Evolutionary conservation across 2,113 vertebrate species (phyloP).

Genomic region (Toxostoma redivivum): DNA sequence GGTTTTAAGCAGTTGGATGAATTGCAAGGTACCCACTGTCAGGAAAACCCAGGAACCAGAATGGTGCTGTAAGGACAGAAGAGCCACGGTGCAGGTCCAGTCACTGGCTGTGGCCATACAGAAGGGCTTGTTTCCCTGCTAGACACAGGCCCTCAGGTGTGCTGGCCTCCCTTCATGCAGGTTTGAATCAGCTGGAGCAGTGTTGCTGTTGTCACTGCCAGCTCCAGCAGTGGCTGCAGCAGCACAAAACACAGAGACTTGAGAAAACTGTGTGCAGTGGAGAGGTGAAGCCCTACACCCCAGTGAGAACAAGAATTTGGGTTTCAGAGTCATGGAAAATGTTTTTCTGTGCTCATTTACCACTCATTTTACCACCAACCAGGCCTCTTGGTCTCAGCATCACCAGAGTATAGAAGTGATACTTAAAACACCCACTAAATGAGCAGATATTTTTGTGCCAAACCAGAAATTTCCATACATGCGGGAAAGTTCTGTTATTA

Average conservation of each 20-base stretch:
- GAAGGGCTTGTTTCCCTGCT: not conserved
- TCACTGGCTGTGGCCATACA: rapidly evolving
- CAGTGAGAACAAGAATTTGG: not conserved
- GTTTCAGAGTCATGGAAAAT: not conserved
- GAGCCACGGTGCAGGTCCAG: not conserved
- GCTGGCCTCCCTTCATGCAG: not conserved
- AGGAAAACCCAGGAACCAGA: not conserved
- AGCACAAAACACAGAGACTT: rapidly evolving
- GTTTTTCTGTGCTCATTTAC: not conserved
- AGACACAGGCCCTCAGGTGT: not conserved
- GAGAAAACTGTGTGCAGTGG: rapidly evolving
- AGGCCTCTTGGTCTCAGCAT: not conserved
- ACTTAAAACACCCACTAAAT: not conserved
- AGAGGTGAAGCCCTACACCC: not conserved
- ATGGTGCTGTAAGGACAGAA: not conserved
- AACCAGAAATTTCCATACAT: not conserved
- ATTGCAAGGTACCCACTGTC: not conserved
- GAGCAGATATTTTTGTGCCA: not conserved
- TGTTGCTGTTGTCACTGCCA: rapidly evolving
- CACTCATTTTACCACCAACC: not conserved
- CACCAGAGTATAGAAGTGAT: not conserved
- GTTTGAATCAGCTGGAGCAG: not conserved
- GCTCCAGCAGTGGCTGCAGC: not conserved
- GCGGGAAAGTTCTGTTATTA: not conserved
- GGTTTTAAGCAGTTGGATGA: not conserved